These are phyloP conservation scores for Capra hircus DNA, from an alignment of 2,113 vertebrate species.

Conservation along the genomic window DNA sequence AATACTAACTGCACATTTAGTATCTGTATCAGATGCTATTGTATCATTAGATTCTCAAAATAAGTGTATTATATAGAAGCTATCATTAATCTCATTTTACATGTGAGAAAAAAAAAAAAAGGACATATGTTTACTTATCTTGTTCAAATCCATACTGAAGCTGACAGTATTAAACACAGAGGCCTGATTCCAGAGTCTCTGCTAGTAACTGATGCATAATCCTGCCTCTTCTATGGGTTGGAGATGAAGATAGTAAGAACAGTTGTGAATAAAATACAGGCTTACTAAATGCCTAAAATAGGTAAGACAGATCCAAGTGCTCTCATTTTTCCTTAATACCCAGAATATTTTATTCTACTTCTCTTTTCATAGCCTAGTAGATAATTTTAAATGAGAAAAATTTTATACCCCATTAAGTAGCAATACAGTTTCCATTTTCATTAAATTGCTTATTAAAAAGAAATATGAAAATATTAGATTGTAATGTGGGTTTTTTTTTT, in stretches of 20 bases:
- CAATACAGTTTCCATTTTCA: constrained; percentile 3
- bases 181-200: background rate
- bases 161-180: background rate
- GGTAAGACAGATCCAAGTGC: background rate
- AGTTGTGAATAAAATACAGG: background rate
- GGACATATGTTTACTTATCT: background rate
- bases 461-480: constrained; percentile 24
- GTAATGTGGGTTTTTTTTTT: background rate
- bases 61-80: background rate
- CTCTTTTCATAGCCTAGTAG: background rate
- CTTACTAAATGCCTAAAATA: background rate
- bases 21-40: fast-evolving
- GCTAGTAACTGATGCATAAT: background rate
- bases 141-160: background rate
- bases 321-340: background rate
- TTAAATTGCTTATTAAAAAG: constrained; percentile 54
- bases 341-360: background rate
- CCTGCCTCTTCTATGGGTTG: fast-evolving
- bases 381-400: constrained; percentile 36
- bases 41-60: background rate
- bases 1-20: background rate
- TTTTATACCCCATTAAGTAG: constrained; percentile 51
- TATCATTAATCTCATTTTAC: background rate
- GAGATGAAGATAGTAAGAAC: background rate
- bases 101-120: background rate